Evolutionary conservation across 1,140 invertebrate genomes (phyloP), one percentile per base, ranked within the genome.

Genomic region (Drosophila kepulauana): DNA sequence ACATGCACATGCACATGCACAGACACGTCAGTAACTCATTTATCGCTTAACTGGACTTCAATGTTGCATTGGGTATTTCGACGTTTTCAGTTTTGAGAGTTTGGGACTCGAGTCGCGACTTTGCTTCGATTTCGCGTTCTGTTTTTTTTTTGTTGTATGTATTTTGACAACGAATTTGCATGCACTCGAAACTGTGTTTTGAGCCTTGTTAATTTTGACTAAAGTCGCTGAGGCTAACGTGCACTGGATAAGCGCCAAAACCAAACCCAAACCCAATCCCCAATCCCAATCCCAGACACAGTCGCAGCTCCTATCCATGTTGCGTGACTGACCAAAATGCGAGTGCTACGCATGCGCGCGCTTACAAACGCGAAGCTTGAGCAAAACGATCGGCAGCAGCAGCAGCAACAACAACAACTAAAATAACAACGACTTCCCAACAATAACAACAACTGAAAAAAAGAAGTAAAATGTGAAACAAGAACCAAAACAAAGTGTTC

Each of bases 111-210:
- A 20, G 1, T 48, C 7, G 16, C 5, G 15, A 48, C 20, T 33
- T 33, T 0, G 33, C 35, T 80, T 45, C 11, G 45, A 43, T 69
- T 74, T 81, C 51, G 41, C 4, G 1, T 78, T 73, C 51, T 54
- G 30, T 33, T n/a, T 16, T 38, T 48, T 52, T 20, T 41, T 51
- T 56, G 69, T 66, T 67, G 57, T 64, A 25, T 70, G 52, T 88
- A 88, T 85, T 88, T 89, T 71, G 80, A 91, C 82, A 91, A 81
- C 89, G 89, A 91, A 91, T 91, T 91, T 91, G 89, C 89, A 91
- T 91, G 89, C 85, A 75, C 63, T 86, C 66, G 70, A 91, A 87
- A 82, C 81, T 91, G 89, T 91, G 89, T 91, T 91, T 81, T 77
- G 86, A 91, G 82, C 66, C 85, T 89, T 91, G 89, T 90, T 90